phyloP scores from a whole-genome alignment of 92 coral and sea anemone species.

The Parazoanthus darwini region DNA sequence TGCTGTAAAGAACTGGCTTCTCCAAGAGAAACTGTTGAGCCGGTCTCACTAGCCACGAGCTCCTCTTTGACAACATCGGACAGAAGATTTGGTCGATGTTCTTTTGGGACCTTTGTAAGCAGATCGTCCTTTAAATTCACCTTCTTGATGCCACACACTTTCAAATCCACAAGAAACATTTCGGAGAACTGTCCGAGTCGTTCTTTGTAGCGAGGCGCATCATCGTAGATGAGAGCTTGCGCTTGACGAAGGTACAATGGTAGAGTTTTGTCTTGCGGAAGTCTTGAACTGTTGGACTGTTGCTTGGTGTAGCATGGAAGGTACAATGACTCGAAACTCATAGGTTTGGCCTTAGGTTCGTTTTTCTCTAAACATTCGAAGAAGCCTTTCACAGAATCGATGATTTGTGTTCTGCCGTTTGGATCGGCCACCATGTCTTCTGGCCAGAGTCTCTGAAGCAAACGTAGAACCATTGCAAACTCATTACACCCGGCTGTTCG shows the following conservation, averaged over 20 bases:
- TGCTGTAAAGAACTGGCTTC: slow-evolving; percentile 46
- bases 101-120: slow-evolving; percentile 43
- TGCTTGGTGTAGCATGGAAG: slow-evolving; percentile 13
- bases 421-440: slow-evolving; percentile 50
- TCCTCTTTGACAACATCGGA: slow-evolving; percentile 55
- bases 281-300: neutral
- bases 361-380: slow-evolving; percentile 47
- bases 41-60: slow-evolving; percentile 3
- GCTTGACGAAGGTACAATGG: slow-evolving; percentile 10
- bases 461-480: slow-evolving; percentile 64
- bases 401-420: slow-evolving; percentile 38
- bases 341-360: neutral
- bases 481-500: slow-evolving; percentile 50
- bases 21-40: neutral
- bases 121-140: slow-evolving; percentile 23
- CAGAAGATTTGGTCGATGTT: slow-evolving; percentile 54
- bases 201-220: slow-evolving; percentile 54
- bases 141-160: slow-evolving; percentile 41
- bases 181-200: slow-evolving; percentile 41
- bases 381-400: slow-evolving; percentile 62
- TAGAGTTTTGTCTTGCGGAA: neutral
- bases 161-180: slow-evolving; percentile 57
- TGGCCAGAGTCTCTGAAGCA: slow-evolving; percentile 43
- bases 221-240: slow-evolving; percentile 53
- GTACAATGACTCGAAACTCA: neutral